phyloP scores from a whole-genome alignment of 2,113 vertebrate genomes.

The Ellobius talpinus region DNA sequence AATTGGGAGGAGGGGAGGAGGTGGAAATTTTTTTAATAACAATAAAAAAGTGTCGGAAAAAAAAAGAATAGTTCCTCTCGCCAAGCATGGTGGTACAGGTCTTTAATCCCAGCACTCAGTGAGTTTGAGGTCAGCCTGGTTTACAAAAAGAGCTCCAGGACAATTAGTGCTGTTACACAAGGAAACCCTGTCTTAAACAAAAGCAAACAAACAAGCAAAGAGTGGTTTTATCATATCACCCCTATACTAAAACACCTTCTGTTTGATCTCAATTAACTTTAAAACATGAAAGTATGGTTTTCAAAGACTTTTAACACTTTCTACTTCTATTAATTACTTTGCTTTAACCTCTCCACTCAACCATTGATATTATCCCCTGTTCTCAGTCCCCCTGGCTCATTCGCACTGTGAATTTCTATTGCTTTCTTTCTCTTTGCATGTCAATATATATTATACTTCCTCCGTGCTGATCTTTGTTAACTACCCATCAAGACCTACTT shows the following conservation, averaged over 20 bases:
- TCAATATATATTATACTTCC: neutral
- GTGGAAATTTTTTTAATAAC: too few relatives aligned
- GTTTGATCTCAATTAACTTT: slow-evolving; percentile 29
- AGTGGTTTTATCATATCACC: neutral
- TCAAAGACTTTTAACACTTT: neutral
- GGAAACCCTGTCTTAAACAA: neutral
- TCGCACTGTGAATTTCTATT: slow-evolving; percentile 1
- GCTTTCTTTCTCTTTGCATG: neutral
- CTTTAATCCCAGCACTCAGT: neutral
- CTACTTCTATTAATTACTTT: slow-evolving; percentile 23
- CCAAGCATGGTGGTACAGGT: neutral
- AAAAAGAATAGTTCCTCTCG: neutral
- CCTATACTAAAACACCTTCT: slow-evolving; percentile 18
- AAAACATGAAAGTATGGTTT: slow-evolving; percentile 11
- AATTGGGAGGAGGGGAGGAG: too few relatives aligned
- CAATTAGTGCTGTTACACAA: neutral
- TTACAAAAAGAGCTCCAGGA: neutral
- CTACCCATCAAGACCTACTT: slow-evolving; percentile 30
- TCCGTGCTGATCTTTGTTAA: slow-evolving; percentile 15
- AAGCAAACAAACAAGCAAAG: neutral
- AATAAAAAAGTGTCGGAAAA: too few relatives aligned
- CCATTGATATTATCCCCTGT: neutral
- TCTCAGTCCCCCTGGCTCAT: neutral
- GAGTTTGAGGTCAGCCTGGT: neutral
- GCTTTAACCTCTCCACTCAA: slow-evolving; percentile 3